A percentile compares a stretch with the other conserved stretches of the same genome.
These are phyloP conservation scores for Drosophila burlai DNA, from an alignment of 1,140 invertebrate genomes.

Conservation along the genomic window DNA sequence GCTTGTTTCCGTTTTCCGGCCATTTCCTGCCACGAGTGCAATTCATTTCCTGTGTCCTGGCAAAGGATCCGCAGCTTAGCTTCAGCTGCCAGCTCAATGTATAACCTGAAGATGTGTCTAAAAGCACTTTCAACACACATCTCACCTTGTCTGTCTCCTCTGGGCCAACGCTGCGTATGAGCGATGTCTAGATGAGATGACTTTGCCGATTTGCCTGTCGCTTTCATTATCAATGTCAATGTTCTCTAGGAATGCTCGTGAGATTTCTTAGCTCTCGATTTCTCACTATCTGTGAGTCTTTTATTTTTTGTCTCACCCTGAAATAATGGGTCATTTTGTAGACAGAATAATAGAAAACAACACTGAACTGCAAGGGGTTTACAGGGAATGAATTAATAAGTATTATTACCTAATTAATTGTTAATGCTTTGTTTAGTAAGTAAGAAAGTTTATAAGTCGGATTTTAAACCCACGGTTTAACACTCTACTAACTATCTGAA, in stretches of 20 bases:
- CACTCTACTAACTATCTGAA: background rate
- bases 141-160: slow-evolving; percentile 43
- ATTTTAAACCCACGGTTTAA: background rate
- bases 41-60: slow-evolving; percentile 26
- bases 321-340: slow-evolving; percentile 24
- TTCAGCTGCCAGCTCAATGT: slow-evolving; percentile 19
- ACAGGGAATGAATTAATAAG: too few species aligned
- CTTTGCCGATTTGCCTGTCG: slow-evolving; percentile 40
- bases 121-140: slow-evolving; percentile 24
- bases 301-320: slow-evolving; percentile 12
- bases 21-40: slow-evolving; percentile 37
- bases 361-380: background rate
- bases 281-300: slow-evolving; percentile 11
- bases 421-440: background rate
- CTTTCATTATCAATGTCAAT: slow-evolving; percentile 76
- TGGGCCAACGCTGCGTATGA: slow-evolving; percentile 57
- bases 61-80: slow-evolving; percentile 7
- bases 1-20: slow-evolving; percentile 2
- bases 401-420: background rate
- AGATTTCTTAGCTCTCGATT: slow-evolving; percentile 10
- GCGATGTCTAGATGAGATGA: slow-evolving; percentile 39
- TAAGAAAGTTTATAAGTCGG: background rate
- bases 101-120: background rate
- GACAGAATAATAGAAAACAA: slow-evolving; percentile 22
- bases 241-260: slow-evolving; percentile 12